Evolutionary conservation across 2,888 invertebrate species (phyloP).

Genomic region (Cephus runcator): DNA sequence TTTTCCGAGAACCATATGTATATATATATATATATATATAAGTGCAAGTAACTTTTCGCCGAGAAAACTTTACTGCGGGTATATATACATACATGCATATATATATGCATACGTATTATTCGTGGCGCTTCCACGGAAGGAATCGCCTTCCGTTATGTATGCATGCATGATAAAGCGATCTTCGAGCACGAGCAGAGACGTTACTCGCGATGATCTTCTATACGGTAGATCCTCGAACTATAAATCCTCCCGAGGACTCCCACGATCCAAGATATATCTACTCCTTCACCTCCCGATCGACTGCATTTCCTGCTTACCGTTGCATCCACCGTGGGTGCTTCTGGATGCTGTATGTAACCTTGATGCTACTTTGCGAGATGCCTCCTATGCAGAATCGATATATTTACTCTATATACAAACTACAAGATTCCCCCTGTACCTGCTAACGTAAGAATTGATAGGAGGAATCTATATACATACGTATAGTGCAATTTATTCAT

Average conservation of each 20-base stretch:
- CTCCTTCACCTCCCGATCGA: slow-evolving; percentile 34
- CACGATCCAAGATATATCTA: slow-evolving; percentile 42
- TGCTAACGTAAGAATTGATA: background rate
- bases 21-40: background rate
- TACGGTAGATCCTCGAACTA: slow-evolving; percentile 40
- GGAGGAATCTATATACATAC: background rate
- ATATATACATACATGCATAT: background rate
- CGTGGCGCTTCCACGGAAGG: slow-evolving; percentile 4
- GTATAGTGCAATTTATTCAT: background rate
- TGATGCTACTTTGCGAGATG: slow-evolving; percentile 40
- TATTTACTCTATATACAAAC: background rate
- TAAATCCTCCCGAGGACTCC: slow-evolving; percentile 49
- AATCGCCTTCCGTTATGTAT: slow-evolving; percentile 24
- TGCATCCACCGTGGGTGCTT: slow-evolving; percentile 38
- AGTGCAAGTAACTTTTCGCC: background rate
- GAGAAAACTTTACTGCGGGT: background rate
- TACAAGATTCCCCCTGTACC: background rate
- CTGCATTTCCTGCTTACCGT: slow-evolving; percentile 50
- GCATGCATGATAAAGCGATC: slow-evolving; percentile 36
- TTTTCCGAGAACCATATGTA: background rate
- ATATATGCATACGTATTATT: background rate
- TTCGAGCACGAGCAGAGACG: slow-evolving; percentile 37
- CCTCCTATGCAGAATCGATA: background rate
- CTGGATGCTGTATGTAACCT: slow-evolving; percentile 39
- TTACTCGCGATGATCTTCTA: slow-evolving; percentile 41